Evolutionary conservation across 2,113 vertebrate species (phyloP).

Genomic region (Crotalus tigris): DNA sequence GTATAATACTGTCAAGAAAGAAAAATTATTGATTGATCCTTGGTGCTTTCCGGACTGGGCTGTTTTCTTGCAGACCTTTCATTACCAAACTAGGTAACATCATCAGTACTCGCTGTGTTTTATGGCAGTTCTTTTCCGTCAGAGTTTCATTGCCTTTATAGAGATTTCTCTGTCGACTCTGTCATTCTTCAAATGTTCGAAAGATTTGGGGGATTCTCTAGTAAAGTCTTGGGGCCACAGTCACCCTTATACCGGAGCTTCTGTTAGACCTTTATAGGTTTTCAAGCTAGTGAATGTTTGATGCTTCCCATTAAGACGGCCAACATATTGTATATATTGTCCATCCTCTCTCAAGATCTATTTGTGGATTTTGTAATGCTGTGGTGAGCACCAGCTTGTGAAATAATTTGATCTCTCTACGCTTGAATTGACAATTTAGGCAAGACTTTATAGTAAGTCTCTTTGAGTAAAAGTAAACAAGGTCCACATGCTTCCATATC

Average conservation of each 20-base stretch:
- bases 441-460: background rate
- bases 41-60: too few species aligned
- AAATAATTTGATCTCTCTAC: background rate
- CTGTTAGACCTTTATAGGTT: too few species aligned
- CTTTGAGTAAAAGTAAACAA: background rate
- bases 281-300: too few species aligned
- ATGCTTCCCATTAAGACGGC: too few species aligned
- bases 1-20: too few species aligned
- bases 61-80: too few species aligned
- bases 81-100: too few species aligned
- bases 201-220: background rate
- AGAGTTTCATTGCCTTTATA: background rate
- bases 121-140: background rate
- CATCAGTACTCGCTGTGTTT: too few species aligned
- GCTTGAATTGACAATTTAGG: background rate
- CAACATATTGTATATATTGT: too few species aligned
- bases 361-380: background rate
- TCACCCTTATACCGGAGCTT: too few species aligned
- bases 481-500: too few species aligned
- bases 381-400: background rate
- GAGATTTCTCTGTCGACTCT: background rate
- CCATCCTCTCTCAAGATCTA: background rate
- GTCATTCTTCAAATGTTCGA: background rate
- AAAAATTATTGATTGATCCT: too few species aligned
- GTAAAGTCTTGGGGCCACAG: background rate